Evolutionary conservation across 2,888 invertebrate species (phyloP), one percentile per base, ranked within the genome.

Genomic region (Epinotia bilunana): DNA sequence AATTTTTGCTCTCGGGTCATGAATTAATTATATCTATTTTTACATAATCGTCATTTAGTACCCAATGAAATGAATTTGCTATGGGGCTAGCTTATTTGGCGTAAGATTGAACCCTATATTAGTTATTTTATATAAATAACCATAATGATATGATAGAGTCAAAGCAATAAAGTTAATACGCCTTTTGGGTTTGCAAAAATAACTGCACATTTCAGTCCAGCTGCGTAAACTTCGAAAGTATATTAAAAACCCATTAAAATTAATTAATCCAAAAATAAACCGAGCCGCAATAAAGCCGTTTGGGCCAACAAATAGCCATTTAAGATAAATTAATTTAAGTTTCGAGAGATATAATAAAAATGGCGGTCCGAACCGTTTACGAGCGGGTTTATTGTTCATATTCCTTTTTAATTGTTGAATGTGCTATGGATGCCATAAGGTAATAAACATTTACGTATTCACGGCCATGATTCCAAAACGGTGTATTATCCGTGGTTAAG

Each of bases 301-400:
- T 39, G 63, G 49, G 49, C 20, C 63, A 58, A 63, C 69, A 74
- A 70, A 74, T 60, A 70, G 63, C 39, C 63, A 43, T 74, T 74
- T 64, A 70, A 70, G 70, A 74, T 64, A 74, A 70, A 70, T 64
- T 74, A 60, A 65, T 70, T 64, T 70, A 70, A 74, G 64, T 70
- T 64, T 64, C 39, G 57, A 74, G 57, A 74, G 70, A 57, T 28
- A 64, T 23, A 58, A 84, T 84, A 84, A 84, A 85, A 87, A 81
- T 80, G 83, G 82, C 86, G 83, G 83, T 82, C 83, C 82, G 78
- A 80, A 82, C 80, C 80, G 80, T 81, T 83, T 81, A 86, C 80
- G 78, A 81, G 78, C 79, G 73, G 78, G 63, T 83, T 81, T 79
- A 84, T 79, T 23, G 23, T 58, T 20, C 23, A 70, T 70, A 79